Conservation (phyloP, 2,888 invertebrate species). For the Quadroppia sp. region DNA sequence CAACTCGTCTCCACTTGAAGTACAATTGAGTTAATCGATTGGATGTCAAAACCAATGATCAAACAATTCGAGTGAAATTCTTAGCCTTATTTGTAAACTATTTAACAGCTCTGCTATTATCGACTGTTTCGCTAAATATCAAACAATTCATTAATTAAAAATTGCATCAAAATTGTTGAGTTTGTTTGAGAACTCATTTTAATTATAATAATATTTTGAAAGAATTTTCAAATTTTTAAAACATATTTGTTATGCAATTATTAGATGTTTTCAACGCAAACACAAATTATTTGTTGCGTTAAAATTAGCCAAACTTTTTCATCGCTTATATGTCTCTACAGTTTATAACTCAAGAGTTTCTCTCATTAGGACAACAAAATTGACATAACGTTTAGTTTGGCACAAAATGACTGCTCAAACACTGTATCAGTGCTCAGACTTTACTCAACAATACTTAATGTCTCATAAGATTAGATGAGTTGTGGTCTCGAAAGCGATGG, state of each 20-base stretch:
- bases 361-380: slow-evolving; percentile 15
- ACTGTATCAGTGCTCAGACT: not conserved
- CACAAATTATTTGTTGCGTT: slow-evolving; percentile 6
- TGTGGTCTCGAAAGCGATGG: not conserved
- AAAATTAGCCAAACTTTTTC: slow-evolving; percentile 1
- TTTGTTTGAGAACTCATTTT: not conserved
- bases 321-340: not conserved
- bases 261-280: not conserved
- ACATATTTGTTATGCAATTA: too few relatives aligned
- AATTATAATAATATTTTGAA: too few relatives aligned
- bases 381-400: not conserved
- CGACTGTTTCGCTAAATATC: not conserved
- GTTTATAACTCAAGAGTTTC: slow-evolving; percentile 14
- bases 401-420: not conserved
- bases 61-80: not conserved
- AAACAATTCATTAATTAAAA: too few relatives aligned
- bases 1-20: not conserved
- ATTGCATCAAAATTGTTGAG: not conserved
- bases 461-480: not conserved
- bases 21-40: not conserved
- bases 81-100: not conserved
- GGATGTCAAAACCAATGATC: not conserved
- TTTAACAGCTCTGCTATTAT: not conserved
- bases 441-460: not conserved
- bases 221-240: too few relatives aligned